Conservation (phyloP, 2,888 invertebrate genomes). For the Caenorhabditis angaria region DNA sequence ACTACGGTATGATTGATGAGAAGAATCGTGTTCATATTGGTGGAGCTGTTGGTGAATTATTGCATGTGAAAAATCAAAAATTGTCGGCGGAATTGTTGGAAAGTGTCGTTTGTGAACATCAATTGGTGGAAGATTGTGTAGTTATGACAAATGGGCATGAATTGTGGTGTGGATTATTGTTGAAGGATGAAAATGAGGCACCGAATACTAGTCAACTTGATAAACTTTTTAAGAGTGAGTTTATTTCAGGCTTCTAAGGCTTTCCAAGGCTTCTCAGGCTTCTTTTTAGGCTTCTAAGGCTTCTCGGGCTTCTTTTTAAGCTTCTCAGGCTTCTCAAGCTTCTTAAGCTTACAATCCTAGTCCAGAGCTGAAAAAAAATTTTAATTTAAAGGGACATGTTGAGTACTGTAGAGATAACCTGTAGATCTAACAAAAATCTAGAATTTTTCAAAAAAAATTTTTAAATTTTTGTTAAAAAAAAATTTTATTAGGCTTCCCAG, state of each 20-base stretch:
- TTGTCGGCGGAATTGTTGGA: constrained; percentile 33
- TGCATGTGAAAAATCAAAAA: constrained; percentile 20
- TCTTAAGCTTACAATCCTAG: no score
- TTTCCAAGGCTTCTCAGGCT: no score
- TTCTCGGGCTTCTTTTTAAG: no score
- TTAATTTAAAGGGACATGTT: no score
- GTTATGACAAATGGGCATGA: constrained; percentile 24
- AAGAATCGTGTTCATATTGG: constrained; percentile 27
- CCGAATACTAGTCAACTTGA: constrained; percentile 34
- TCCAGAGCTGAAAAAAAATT: no score
- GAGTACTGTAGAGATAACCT: no score
- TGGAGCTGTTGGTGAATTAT: constrained; percentile 20
- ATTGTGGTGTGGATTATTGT: constrained; percentile 37
- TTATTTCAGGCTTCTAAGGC: no score
- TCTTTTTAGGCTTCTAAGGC: no score
- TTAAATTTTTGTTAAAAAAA: no score
- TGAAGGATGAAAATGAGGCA: constrained; percentile 20
- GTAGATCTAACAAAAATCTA: no score
- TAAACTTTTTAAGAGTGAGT: constrained; percentile 34
- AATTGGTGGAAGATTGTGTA: constrained; percentile 35
- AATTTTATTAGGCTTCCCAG: no score
- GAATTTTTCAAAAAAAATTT: neutral
- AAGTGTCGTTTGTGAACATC: constrained; percentile 21
- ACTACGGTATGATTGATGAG: constrained; percentile 46
- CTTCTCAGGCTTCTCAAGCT: no score